phyloP scores from a whole-genome alignment of 2,888 invertebrate species.

The Synergus japonicus region DNA sequence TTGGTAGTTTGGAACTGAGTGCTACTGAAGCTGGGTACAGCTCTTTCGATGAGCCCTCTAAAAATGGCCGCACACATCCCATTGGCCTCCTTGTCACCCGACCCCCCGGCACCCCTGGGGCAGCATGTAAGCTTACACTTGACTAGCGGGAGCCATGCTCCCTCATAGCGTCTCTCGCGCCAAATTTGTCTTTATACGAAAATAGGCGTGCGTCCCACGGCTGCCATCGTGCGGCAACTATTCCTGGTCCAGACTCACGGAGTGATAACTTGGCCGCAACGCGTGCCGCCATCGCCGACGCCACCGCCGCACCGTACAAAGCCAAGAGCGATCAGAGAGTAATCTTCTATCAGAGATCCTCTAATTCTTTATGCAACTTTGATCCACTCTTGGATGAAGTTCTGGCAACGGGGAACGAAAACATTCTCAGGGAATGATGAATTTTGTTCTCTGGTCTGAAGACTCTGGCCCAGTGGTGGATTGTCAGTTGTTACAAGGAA shows the following conservation, averaged over 20 bases:
- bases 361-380: constrained; percentile 31
- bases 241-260: constrained; percentile 72
- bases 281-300: constrained; percentile 30
- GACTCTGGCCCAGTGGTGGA: too few relatives aligned
- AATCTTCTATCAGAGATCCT: constrained; percentile 31
- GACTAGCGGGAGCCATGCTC: constrained; percentile 62
- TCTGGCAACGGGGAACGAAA: not conserved
- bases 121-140: constrained; percentile 76
- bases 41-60: constrained; percentile 73
- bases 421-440: too few relatives aligned
- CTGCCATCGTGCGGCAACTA: constrained; percentile 75
- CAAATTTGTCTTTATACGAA: constrained; percentile 92
- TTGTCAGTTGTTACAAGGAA: too few relatives aligned
- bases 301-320: constrained; percentile 15
- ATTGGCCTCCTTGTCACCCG: constrained; percentile 73
- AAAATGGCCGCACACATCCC: constrained; percentile 76
- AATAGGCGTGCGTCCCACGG: constrained; percentile 75
- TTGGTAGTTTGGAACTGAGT: constrained; percentile 72
- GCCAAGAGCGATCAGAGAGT: constrained; percentile 11
- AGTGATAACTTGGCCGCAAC: constrained; percentile 57
- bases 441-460: too few relatives aligned
- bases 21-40: constrained; percentile 67
- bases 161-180: constrained; percentile 78
- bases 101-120: constrained; percentile 58
- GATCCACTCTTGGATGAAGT: not conserved